phyloP scores from a whole-genome alignment of 2,888 invertebrate species.

The Philereme vetulata region DNA sequence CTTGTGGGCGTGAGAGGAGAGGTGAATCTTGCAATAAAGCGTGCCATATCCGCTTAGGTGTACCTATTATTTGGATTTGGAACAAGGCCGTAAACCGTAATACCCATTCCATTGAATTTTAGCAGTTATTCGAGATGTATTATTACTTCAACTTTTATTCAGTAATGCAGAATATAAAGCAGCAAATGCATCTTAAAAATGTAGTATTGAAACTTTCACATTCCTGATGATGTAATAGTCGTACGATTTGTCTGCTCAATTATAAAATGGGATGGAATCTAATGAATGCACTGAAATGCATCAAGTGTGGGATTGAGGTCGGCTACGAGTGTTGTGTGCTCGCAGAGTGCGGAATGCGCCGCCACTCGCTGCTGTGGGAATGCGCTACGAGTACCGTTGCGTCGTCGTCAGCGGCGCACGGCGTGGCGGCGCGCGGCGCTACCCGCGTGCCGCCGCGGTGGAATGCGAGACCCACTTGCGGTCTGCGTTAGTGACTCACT shows the following conservation, averaged over 20 bases:
- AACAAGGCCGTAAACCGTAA: constrained; percentile 49
- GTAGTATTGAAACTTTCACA: constrained; percentile 8
- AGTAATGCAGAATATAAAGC: too few species aligned
- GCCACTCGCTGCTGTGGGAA: constrained; percentile 78
- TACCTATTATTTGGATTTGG: constrained; percentile 47
- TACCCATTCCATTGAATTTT: constrained; percentile 2
- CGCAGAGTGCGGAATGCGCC: constrained; percentile 70
- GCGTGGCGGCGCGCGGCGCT: constrained; percentile 51
- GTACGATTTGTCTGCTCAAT: constrained; percentile 36
- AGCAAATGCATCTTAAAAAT: background rate
- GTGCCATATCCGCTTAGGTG: constrained; percentile 50
- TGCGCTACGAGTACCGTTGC: constrained; percentile 81
- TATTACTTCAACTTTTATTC: too few species aligned
- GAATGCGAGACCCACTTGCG: constrained; percentile 81
- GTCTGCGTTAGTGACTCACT: constrained; percentile 70
- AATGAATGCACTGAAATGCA: constrained; percentile 36
- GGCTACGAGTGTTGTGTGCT: constrained; percentile 48
- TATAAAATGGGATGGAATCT: constrained; percentile 37
- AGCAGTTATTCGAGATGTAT: too few species aligned
- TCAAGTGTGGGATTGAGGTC: constrained; percentile 64
- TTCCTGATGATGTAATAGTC: constrained; percentile 20
- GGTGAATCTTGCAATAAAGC: constrained; percentile 42
- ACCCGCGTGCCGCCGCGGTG: constrained; percentile 61
- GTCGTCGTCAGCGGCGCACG: constrained; percentile 48
- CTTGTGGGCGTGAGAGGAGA: constrained; percentile 19